phyloP scores from a whole-genome alignment of 30 jellyfish, hydroid and myxozoan genomes.

The Catostylus mosaicus region DNA sequence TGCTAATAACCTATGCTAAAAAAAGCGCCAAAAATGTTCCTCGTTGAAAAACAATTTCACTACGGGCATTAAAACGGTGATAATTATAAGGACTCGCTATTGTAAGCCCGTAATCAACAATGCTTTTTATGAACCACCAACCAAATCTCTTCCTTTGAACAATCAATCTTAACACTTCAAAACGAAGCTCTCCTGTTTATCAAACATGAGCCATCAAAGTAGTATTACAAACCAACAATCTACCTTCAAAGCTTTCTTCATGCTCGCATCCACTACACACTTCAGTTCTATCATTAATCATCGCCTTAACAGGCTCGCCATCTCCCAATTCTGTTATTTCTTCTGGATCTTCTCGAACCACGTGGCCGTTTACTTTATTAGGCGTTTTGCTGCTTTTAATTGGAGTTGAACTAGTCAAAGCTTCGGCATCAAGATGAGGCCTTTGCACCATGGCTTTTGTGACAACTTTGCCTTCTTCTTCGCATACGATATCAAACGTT shows the following conservation, averaged over 20 bases:
- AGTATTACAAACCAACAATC: not conserved
- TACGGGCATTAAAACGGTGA: too few relatives aligned
- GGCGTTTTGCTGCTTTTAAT: not conserved
- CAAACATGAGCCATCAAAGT: not conserved
- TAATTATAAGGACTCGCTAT: too few relatives aligned
- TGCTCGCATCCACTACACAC: constrained; percentile 13
- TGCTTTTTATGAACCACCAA: too few relatives aligned
- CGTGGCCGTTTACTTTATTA: not conserved
- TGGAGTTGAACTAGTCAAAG: constrained; percentile 9
- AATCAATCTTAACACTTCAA: too few relatives aligned
- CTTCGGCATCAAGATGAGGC: constrained; percentile 13
- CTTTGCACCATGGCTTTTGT: constrained; percentile 17
- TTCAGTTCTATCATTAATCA: constrained; percentile 1
- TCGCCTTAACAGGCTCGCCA: not conserved
- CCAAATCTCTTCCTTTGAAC: too few relatives aligned
- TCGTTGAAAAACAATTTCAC: too few relatives aligned
- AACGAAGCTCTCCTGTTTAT: not conserved
- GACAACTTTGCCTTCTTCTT: constrained; percentile 5
- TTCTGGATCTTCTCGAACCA: constrained; percentile 8
- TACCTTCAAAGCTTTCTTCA: constrained; percentile 14
- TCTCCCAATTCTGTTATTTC: not conserved
- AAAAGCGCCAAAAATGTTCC: too few relatives aligned
- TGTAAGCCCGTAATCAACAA: too few relatives aligned
- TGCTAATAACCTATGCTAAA: too few relatives aligned
- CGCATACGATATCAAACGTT: constrained; percentile 22